phyloP scores from a whole-genome alignment of 2,797 vertebrate genomes.

The Rhinoraja longicauda region DNA sequence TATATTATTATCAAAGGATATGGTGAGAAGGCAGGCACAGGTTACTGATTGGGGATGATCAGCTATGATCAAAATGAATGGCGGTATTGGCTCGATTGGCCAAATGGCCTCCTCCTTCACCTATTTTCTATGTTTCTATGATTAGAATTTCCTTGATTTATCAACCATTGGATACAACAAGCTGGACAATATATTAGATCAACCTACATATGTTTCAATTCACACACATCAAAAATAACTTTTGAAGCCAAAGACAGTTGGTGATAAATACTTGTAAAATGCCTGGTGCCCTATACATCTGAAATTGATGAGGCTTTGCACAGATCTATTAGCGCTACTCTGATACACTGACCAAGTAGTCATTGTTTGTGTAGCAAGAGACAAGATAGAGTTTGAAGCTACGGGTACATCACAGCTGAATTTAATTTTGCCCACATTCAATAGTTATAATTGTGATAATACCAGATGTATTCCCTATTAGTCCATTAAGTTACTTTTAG shows the following conservation, averaged over 20 bases:
- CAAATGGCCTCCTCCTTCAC: no score
- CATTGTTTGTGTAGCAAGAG: not conserved
- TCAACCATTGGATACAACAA: not conserved
- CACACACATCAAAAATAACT: no score
- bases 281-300: not conserved
- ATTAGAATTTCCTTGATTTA: no score
- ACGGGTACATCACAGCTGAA: not conserved
- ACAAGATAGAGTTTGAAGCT: not conserved
- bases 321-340: not conserved
- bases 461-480: not conserved
- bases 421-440: not conserved
- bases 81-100: no score
- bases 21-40: no score
- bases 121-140: no score
- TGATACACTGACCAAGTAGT: not conserved
- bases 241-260: no score
- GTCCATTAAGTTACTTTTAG: not conserved
- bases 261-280: no score
- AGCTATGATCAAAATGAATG: no score
- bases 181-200: not conserved
- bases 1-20: no score
- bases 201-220: not conserved
- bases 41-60: no score
- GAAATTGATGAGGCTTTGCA: not conserved
- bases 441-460: not conserved